Base-by-base conservation (phyloP, 1,140 invertebrate species). In the Theocolax elegans region DNA sequence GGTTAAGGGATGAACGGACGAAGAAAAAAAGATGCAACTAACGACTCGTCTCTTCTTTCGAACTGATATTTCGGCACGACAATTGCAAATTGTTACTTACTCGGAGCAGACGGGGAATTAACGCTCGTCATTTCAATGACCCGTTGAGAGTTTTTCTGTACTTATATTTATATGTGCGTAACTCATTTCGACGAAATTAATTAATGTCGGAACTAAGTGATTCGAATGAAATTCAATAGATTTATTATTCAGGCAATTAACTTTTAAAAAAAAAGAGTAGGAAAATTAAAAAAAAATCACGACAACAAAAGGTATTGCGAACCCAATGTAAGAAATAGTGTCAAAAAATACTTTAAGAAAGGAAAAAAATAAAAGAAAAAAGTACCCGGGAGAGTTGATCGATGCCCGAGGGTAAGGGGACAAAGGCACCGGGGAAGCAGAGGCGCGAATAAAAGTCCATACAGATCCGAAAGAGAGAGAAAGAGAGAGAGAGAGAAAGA, bases 371-470 rank as follows among this genome's bases (percentile, higher is more conserved):
- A n/a, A 0, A 53, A 21, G 25, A 49, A 15, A 40, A 54, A 54
- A 51, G 23, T 19, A 29, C 23, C 48, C 42, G 49, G 48, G 44
- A 21, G 51, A 67, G 27, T 67, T 67, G 64, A 67, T 67, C 51
- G 64, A 67, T 67, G 64, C 12, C 27, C 63, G 15, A 15, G 25
- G 12, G 31, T 25, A 23, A 21, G 56, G 31, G 46, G 46, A 69
- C 56, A 69, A 69, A 69, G 62, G 54, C 53, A 17, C 27, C 29
- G 54, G 49, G 10, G 38, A 17, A 27, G 48, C 21, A 29, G 35
- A 54, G 66, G 66, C 56, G 66, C 66, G 66, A 67, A 67, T 67
- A 49, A 67, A 62, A 67, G 65, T 67, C 64, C 42, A 49, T 63
- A 49, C 40, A 46, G 1, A 44, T 46, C 25, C 40, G 23, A 44